Conservation (phyloP, 37 sponge, comb jelly and placozoan genomes). For the Eunapius fragilis region DNA sequence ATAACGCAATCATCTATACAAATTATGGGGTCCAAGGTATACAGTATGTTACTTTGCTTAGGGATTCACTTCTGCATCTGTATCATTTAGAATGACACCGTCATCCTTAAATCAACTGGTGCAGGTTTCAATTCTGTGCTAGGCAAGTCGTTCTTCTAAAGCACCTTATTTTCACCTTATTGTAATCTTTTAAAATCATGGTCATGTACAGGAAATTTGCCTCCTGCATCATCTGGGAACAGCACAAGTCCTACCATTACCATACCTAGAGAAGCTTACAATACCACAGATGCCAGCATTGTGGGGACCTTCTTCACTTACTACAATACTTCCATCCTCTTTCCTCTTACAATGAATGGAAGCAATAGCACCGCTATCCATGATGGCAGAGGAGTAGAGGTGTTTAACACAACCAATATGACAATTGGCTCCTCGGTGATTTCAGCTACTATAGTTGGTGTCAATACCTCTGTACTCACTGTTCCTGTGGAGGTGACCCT, state of each 20-base stretch:
- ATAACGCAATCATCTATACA: constrained; percentile 14
- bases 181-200: too few relatives aligned
- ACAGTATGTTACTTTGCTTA: constrained; percentile 1
- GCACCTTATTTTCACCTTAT: not conserved
- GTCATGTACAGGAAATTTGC: not conserved
- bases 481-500: constrained; percentile 27
- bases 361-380: not conserved
- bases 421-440: constrained; percentile 35
- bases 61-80: not conserved
- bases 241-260: constrained; percentile 7
- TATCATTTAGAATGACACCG: not conserved
- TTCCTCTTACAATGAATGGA: constrained; percentile 12
- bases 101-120: not conserved
- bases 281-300: not conserved
- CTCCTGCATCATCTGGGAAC: not conserved
- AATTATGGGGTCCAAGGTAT: constrained; percentile 30
- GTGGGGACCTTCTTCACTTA: constrained; percentile 28
- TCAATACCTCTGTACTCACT: not conserved
- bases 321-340: constrained; percentile 29
- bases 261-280: constrained; percentile 23
- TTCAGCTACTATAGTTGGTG: constrained; percentile 11
- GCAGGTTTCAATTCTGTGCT: not conserved
- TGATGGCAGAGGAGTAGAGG: not conserved
- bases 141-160: not conserved
- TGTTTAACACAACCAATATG: not conserved